These are phyloP conservation scores for Pseudocheirus occidentalis DNA, from an alignment of 2,797 vertebrate genomes.

Conservation along the genomic window DNA sequence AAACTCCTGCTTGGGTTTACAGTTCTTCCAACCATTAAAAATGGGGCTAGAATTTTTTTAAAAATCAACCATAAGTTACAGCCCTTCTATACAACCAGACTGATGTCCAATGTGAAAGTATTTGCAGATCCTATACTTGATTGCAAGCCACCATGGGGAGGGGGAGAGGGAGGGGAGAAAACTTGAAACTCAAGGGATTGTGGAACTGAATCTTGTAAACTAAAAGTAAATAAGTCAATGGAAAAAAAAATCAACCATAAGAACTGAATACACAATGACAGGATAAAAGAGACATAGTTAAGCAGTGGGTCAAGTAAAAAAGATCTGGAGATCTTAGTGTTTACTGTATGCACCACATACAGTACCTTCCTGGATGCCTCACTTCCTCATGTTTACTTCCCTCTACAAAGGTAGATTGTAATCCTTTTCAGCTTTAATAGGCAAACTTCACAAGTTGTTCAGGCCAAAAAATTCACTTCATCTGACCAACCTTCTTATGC, in stretches of 20 bases:
- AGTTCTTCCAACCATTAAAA: conserved; percentile 37
- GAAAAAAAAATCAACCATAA: not conserved
- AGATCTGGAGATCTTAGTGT: not conserved
- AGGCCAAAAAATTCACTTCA: not conserved
- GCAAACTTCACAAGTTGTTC: not conserved
- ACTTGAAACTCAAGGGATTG: no score
- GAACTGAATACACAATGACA: not conserved
- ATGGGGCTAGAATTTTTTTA: not conserved
- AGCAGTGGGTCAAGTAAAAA: not conserved
- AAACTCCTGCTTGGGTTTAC: conserved; percentile 34
- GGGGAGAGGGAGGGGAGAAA: no score
- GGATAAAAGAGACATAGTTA: not conserved
- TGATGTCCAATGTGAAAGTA: no score
- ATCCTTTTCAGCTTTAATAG: not conserved
- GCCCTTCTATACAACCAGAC: no score
- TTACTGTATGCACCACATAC: not conserved
- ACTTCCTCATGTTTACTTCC: not conserved
- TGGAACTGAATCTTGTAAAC: no score
- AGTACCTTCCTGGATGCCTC: not conserved
- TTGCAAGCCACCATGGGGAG: no score
- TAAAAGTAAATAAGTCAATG: no score
- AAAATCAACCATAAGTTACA: not conserved
- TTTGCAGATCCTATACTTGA: no score
- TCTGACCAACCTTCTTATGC: not conserved
- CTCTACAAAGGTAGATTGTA: not conserved